phyloP scores from a whole-genome alignment of 2,797 vertebrate species.

The Mareca strepera region DNA sequence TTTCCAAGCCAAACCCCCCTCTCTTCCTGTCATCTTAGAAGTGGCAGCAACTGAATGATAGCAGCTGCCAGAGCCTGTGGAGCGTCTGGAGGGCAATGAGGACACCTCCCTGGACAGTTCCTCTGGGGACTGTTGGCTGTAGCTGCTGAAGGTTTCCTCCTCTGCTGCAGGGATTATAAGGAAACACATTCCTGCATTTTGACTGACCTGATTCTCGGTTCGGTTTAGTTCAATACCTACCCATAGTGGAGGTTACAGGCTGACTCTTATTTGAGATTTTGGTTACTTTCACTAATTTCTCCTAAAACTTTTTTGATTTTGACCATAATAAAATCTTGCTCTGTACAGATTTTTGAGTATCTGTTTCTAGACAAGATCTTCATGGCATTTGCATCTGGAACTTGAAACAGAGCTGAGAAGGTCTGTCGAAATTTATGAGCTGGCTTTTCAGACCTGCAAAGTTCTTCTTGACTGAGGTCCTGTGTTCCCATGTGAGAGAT shows the following conservation, averaged over 20 bases:
- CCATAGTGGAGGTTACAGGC: not conserved
- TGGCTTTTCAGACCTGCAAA: not conserved
- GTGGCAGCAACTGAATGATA: not conserved
- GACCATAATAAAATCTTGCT: not conserved
- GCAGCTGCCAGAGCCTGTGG: not conserved
- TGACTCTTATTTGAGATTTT: not conserved
- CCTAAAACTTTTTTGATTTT: not conserved
- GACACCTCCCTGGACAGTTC: not conserved
- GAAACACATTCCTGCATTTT: not conserved
- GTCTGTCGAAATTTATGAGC: not conserved
- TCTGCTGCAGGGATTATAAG: fast-evolving
- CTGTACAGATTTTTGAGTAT: not conserved
- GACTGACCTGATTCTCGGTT: not conserved
- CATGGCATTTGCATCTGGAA: not conserved
- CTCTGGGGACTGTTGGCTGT: not conserved
- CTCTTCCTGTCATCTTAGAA: not conserved
- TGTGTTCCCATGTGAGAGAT: not conserved
- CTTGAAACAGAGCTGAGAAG: not conserved
- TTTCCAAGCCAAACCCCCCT: fast-evolving
- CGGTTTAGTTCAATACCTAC: not conserved
- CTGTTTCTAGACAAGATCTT: not conserved
- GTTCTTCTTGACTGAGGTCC: not conserved
- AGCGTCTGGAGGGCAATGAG: not conserved
- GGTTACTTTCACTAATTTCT: not conserved
- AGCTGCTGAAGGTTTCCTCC: not conserved